Evolutionary conservation across 1,140 invertebrate species (phyloP).

Genomic region (Pogonus chalceus): DNA sequence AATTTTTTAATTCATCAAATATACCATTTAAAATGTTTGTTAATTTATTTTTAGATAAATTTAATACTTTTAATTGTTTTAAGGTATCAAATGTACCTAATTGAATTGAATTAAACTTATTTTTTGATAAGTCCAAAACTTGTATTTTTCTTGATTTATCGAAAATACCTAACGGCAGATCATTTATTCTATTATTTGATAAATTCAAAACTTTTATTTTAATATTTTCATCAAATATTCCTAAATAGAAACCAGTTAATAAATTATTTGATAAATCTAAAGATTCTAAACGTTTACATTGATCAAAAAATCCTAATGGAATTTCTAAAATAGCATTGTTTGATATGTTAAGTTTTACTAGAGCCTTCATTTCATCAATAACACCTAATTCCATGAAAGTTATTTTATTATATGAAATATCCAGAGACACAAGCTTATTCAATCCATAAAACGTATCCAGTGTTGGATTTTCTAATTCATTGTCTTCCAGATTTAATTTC

Average conservation of each 20-base stretch:
- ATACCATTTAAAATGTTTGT: neutral
- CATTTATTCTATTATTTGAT: neutral
- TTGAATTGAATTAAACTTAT: neutral
- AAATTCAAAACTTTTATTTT: neutral
- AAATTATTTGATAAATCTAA: neutral
- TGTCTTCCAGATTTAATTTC: neutral
- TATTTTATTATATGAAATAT: neutral
- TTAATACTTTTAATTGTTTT: neutral
- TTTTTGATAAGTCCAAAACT: neutral
- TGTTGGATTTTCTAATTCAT: neutral
- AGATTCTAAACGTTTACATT: neutral
- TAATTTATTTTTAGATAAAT: neutral
- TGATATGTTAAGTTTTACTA: neutral
- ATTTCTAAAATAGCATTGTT: neutral
- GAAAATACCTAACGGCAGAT: neutral
- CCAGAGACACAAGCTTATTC: neutral
- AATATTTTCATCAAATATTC: neutral
- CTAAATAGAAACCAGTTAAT: neutral
- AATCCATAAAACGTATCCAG: neutral
- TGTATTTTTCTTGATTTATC: neutral
- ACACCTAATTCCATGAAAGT: neutral
- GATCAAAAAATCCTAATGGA: neutral
- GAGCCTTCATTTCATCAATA: neutral
- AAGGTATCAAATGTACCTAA: slow-evolving; percentile 5
- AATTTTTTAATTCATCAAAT: slow-evolving; percentile 1